Percentiles rank a stretch among this genome's conserved stretches.
phyloP scores from a whole-genome alignment of 2,113 vertebrate species.

The Alethe diademata region DNA sequence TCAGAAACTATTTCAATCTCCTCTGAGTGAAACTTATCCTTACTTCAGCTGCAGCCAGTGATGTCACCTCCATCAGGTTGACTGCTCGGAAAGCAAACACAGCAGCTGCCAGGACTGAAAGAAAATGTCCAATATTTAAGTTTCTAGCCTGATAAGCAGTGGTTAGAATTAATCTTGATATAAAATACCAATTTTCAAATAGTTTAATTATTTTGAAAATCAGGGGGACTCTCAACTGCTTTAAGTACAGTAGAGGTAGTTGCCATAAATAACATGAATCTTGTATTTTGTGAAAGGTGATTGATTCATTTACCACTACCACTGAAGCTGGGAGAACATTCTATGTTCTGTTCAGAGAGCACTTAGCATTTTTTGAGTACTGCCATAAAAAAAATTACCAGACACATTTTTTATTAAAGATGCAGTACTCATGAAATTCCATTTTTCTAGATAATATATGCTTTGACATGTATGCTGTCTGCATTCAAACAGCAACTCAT shows the following conservation, averaged over 20 bases:
- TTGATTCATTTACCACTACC: not conserved
- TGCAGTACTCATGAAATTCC: not conserved
- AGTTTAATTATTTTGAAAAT: not conserved
- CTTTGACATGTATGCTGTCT: not conserved
- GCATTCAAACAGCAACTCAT: not conserved
- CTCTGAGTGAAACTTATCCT: conserved; percentile 75
- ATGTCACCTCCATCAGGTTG: conserved; percentile 99
- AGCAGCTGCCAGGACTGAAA: conserved; percentile 92
- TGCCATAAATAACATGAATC: not conserved
- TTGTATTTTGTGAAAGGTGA: not conserved
- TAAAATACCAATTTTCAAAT: not conserved
- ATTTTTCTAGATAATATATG: not conserved
- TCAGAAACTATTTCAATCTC: conserved; percentile 86
- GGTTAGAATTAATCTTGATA: not conserved
- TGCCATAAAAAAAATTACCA: not conserved
- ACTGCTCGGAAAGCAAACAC: conserved; percentile 97
- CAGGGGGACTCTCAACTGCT: not conserved
- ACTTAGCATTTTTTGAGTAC: not conserved
- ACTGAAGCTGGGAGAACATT: not conserved
- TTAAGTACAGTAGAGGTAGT: not conserved
- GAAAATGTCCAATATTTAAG: conserved; percentile 70
- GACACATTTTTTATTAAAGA: not conserved
- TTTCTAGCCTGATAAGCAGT: conserved; percentile 27
- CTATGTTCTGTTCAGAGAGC: not conserved
- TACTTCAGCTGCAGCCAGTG: conserved; percentile 96